Base-by-base conservation (phyloP, 2,888 invertebrate species). In the Meiosimyza decipiens region DNA sequence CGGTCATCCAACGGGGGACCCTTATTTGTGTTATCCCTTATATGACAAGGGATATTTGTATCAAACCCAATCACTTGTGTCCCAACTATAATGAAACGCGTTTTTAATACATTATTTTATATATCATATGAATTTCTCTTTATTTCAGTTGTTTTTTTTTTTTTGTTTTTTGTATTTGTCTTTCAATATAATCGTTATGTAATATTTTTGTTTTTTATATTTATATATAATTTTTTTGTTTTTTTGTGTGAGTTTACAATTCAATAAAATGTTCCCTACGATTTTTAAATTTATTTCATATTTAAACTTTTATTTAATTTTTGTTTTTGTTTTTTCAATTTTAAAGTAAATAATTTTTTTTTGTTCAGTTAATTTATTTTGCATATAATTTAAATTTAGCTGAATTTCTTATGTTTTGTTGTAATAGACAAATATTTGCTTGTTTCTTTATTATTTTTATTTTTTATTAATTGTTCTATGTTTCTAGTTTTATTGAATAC, bases 181-280 rank as follows among this genome's bases (percentile, higher is more conserved):
- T 79, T 77, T 80, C 81, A 81, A 81, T 81, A 82, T 81, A 80
- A 80, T 80, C 80, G 79, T 80, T 82, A 79, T 78, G 79, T 82
- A 80, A 79, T 81, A 62, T 50, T 51, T 65, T 70, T 70, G 57
- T 52, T 15, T 67, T 63, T 18, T 40, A 40, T 49, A n/a, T 40
- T 63, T 47, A 40, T 54, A 40, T 54, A 78, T 80, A 80, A 3
- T 65, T 65, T 54, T 47, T 71, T 50, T 66, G 47, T 70, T 15
- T 22, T 40, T 49, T 55, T 63, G 49, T 70, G 55, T 60, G 51
- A 40, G 54, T 67, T 55, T 71, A 65, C 33, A 73, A 64, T 71
- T 74, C 60, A 74, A 68, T 74, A 82, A 83, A 83, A 83, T 83
- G 83, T 82, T 83, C 83, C 82, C 83, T 83, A 83, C 83, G 80